Percentiles rank a stretch among this genome's conserved stretches.
phyloP scores from a whole-genome alignment of 2,797 vertebrate species.

The Bradypodion pumilum region DNA sequence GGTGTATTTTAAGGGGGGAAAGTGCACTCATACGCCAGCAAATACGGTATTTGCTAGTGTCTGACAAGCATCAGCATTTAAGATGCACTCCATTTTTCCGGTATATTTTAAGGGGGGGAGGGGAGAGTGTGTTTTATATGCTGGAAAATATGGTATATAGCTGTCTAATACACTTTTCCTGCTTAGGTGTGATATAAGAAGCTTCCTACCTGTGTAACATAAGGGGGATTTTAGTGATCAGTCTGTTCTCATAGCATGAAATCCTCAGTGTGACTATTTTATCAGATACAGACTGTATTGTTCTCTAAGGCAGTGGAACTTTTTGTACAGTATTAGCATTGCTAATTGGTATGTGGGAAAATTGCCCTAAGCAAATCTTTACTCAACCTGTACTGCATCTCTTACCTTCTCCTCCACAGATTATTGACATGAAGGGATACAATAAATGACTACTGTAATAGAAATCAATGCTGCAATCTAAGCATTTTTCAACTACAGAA shows the following conservation, averaged over 20 bases:
- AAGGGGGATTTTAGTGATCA: not conserved
- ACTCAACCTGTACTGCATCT: not conserved
- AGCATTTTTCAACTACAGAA: not conserved
- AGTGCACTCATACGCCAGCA: no score
- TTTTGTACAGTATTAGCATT: not conserved
- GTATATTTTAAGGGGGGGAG: no score
- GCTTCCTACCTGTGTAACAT: not conserved
- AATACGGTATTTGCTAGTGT: no score
- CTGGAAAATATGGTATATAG: no score
- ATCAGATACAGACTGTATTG: not conserved
- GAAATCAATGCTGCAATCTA: conserved; percentile 5
- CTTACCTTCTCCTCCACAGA: not conserved
- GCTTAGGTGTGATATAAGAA: not conserved
- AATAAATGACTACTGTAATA: conserved; percentile 4
- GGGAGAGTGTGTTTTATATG: no score
- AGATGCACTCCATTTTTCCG: no score
- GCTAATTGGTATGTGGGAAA: not conserved
- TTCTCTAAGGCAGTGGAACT: not conserved
- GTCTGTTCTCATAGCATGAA: not conserved
- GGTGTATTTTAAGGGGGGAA: no score
- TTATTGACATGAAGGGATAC: conserved; percentile 14
- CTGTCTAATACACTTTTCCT: not conserved
- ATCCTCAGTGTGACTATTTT: not conserved
- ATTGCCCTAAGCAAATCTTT: conserved; percentile 3
- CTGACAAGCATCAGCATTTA: no score